These are phyloP conservation scores for Chrysomela aeneicollis DNA, from an alignment of 2,888 invertebrate species.

Conservation along the genomic window DNA sequence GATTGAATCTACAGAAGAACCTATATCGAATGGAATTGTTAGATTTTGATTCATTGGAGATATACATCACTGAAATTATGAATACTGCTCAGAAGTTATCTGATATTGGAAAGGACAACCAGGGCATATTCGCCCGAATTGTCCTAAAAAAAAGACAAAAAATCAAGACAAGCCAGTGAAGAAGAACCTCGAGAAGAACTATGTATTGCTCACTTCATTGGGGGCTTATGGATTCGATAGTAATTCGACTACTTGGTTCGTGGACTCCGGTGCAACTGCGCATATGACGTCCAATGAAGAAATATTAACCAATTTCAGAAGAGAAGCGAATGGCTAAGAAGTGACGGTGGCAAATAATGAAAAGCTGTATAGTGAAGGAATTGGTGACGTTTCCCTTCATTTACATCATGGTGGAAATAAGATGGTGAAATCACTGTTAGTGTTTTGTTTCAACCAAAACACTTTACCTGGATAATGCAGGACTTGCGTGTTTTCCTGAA, in stretches of 20 bases:
- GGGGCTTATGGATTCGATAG: background rate
- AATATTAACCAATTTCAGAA: constrained; percentile 8
- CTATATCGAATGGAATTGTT: background rate
- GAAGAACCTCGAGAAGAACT: background rate
- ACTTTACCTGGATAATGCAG: no score
- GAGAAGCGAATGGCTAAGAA: background rate
- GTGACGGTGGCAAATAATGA: constrained; percentile 18
- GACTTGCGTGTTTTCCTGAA: no score
- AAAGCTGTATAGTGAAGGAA: constrained; percentile 14
- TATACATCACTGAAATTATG: constrained; percentile 11
- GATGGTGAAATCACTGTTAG: no score
- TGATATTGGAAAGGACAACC: constrained; percentile 11
- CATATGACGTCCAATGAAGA: constrained; percentile 19
- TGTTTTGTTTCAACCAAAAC: no score
- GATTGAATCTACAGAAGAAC: background rate
- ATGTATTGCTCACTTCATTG: background rate
- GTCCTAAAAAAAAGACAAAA: background rate
- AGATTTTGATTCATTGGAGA: background rate
- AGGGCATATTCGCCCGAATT: constrained; percentile 2
- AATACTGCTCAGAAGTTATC: constrained; percentile 4
- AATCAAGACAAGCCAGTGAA: no score
- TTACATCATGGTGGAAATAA: no score
- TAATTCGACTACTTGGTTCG: background rate
- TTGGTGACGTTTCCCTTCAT: constrained; percentile 9
- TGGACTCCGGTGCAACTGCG: constrained; percentile 15